Evolutionary conservation across 2,797 vertebrate species (phyloP).

Genomic region (Tokudaia muenninki): DNA sequence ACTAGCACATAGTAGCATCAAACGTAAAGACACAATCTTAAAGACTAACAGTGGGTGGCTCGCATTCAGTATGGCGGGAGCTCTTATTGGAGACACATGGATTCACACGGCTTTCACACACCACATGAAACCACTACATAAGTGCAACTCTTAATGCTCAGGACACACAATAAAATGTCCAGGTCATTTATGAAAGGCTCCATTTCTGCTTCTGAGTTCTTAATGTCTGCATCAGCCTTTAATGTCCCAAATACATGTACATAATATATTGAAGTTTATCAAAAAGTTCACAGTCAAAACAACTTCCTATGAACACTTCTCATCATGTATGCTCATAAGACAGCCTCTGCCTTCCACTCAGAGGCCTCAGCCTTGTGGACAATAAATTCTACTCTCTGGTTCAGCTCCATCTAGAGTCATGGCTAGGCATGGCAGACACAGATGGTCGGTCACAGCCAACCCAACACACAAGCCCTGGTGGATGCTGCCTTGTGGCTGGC

Average conservation of each 20-base stretch:
- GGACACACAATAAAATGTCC: neutral
- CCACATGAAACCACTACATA: neutral
- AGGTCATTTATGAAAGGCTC: neutral
- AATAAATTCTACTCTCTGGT: neutral
- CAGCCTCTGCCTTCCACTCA: neutral
- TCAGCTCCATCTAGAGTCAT: neutral
- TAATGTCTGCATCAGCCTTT: neutral
- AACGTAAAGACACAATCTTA: neutral
- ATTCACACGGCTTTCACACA: neutral
- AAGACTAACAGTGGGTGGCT: neutral
- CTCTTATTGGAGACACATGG: neutral
- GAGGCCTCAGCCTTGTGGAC: neutral
- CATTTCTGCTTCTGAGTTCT: neutral
- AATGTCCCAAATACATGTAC: neutral
- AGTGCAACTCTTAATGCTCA: neutral
- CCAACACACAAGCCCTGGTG: neutral
- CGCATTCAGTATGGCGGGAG: neutral
- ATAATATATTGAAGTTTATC: neutral
- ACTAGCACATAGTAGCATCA: neutral
- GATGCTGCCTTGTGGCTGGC: neutral
- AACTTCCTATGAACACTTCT: neutral
- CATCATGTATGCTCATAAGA: neutral
- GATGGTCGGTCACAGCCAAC: neutral
- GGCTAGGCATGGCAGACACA: neutral
- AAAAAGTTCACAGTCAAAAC: neutral